Percentiles rank a stretch among this genome's conserved stretches.
Evolutionary conservation across 2,888 invertebrate genomes (phyloP).

Genomic region (Leptinotarsa peninsularis): DNA sequence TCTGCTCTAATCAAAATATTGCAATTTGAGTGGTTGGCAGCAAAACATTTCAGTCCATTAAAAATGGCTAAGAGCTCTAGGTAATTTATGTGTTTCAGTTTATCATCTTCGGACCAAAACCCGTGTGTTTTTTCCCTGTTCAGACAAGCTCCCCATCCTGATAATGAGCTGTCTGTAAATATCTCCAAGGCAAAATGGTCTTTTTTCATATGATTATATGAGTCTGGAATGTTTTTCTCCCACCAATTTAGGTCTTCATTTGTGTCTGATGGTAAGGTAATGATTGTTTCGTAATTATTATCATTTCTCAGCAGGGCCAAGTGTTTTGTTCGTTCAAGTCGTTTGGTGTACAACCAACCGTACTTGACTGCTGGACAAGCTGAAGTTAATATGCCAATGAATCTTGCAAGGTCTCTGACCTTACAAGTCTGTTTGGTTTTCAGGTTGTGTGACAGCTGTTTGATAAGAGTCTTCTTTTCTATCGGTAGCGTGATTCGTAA

Average conservation of each 20-base stretch:
- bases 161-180: background rate
- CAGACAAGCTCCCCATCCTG: conserved; percentile 48
- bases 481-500: conserved; percentile 19
- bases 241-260: conserved; percentile 26
- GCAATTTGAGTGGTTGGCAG: conserved; percentile 1
- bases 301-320: conserved; percentile 31
- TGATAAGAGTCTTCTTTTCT: conserved; percentile 18
- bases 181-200: background rate
- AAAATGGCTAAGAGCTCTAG: conserved; percentile 26
- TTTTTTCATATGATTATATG: conserved; percentile 17
- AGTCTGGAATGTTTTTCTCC: conserved; percentile 12
- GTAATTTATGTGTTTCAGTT: conserved; percentile 25
- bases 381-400: conserved; percentile 30
- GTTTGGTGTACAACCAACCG: conserved; percentile 28
- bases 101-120: conserved; percentile 43
- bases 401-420: conserved; percentile 27
- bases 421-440: conserved; percentile 25
- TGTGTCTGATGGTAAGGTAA: background rate
- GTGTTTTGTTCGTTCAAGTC: conserved; percentile 40
- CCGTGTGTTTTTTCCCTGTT: conserved; percentile 37
- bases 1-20: conserved; percentile 28
- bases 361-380: conserved; percentile 31
- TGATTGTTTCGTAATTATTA: conserved; percentile 18
- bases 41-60: conserved; percentile 25
- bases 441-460: background rate